A percentile compares a stretch with the other conserved stretches of the same genome.
These are phyloP conservation scores for Panagrolaimus sp. DNA, from an alignment of 1,140 invertebrate species.

Conservation along the genomic window DNA sequence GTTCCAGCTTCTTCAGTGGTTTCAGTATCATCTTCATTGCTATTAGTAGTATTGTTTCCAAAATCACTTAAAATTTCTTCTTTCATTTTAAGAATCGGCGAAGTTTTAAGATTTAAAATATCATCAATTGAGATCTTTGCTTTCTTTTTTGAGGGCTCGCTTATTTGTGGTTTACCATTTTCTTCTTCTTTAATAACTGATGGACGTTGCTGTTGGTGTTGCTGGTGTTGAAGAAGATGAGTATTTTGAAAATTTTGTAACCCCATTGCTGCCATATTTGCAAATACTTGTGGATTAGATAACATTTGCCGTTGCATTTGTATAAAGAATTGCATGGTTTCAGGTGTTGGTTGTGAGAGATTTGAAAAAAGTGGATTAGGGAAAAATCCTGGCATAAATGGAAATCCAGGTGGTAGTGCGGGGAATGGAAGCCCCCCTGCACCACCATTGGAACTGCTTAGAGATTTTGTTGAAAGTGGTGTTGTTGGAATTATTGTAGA, in stretches of 20 bases:
- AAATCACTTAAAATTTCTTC: neutral
- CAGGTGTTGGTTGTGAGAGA: neutral
- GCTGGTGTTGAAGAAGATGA: too few relatives aligned
- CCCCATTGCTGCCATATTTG: neutral
- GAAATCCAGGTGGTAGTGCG: neutral
- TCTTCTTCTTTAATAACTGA: neutral
- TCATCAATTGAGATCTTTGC: neutral
- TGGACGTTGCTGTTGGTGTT: neutral
- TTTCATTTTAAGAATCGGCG: neutral
- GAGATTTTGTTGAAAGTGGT: neutral
- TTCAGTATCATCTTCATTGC: too few relatives aligned
- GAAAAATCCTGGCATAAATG: neutral
- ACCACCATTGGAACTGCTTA: neutral
- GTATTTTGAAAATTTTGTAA: neutral
- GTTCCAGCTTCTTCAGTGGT: too few relatives aligned
- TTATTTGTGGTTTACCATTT: neutral
- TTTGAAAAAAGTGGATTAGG: neutral
- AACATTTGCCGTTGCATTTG: slow-evolving; percentile 7
- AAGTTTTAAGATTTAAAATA: slow-evolving; percentile 1
- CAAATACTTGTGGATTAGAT: neutral
- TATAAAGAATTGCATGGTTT: neutral
- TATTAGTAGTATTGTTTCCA: too few relatives aligned
- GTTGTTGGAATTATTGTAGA: neutral
- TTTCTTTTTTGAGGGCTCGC: neutral
- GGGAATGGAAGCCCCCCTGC: neutral